phyloP scores from a whole-genome alignment of 1,140 invertebrate species.

The Drosophila sucinea region DNA sequence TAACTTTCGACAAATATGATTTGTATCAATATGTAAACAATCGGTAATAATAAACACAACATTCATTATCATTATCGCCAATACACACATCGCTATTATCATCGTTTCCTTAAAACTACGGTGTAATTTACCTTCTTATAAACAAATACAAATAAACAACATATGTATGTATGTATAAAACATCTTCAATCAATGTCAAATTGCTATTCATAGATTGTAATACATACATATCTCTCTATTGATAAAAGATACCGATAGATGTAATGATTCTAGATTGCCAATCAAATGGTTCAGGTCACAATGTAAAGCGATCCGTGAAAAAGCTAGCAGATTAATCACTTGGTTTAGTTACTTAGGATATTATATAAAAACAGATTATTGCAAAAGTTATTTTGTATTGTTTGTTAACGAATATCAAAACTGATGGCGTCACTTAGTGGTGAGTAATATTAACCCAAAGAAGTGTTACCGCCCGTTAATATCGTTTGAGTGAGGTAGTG shows the following conservation, averaged over 20 bases:
- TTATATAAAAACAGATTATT: too few species aligned
- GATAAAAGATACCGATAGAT: neutral
- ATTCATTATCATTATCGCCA: slow-evolving; percentile 1
- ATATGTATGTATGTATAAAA: neutral
- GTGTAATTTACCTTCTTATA: neutral
- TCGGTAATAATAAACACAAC: neutral
- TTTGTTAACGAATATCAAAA: too few species aligned
- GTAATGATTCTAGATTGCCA: neutral
- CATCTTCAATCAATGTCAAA: slow-evolving; percentile 6
- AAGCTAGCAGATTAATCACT: too few species aligned
- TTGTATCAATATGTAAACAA: slow-evolving; percentile 17
- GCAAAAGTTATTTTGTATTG: too few species aligned
- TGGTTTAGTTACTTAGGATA: too few species aligned
- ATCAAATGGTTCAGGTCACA: too few species aligned
- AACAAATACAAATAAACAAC: neutral
- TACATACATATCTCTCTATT: neutral
- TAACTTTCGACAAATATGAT: neutral
- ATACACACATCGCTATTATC: neutral
- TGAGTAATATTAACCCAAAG: too few species aligned
- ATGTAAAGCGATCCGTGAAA: too few species aligned
- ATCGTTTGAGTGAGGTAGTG: too few species aligned
- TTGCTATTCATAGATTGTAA: neutral
- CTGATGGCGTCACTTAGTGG: too few species aligned
- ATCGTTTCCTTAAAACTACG: neutral
- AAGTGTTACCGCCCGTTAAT: too few species aligned